Evolutionary conservation across 2,888 invertebrate genomes (phyloP), one percentile per base, ranked within the genome.

Genomic region (Hyles lineata): DNA sequence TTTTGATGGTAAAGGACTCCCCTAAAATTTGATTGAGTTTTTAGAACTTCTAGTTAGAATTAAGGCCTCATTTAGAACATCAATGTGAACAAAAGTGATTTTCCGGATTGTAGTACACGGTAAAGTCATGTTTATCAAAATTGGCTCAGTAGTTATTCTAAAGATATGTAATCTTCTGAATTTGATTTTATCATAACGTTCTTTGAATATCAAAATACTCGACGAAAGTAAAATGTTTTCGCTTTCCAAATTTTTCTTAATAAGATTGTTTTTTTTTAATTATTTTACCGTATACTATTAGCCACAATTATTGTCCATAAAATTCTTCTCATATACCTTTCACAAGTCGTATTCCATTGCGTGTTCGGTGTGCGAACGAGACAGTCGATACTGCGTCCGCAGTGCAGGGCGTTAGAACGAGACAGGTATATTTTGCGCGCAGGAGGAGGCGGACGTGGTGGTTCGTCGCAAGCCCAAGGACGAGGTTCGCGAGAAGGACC

Each of bases 381-480:
- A 43, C 58, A n/a, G 69, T 21, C 25, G 11, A 7, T 50, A 15
- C 52, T 25, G 72, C 59, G 76, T 70, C 74, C 70, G 76, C 73
- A 52, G 74, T 74, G 77, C 77, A 75, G 67, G 23, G n/a, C 58
- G n/a, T 62, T 70, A 35, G 23, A 73, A 52, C 69, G 72, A 60
- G 60, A 60, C 50, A 21, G 19, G 62, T 50, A 50, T 50, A 52
- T 67, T 61, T 70, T 32, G 74, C 55, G 50, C 69, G 90, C 97
- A 97, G 95, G 96, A 97, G 87, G 96, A 96, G 87, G 96, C 96
- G 76, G 96, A 96, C 77, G 95, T 95, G 80, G 91, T 95, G 81
- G 92, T 92, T 84, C 90, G 94, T 4, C 89, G 95, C 81, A 95
- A 95, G 79, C 88, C 89, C 76, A 86, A 86, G 72, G 86, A 87